A percentile compares a stretch with the other conserved stretches of the same genome.
Conservation (phyloP, 2,888 invertebrate species). For the Tenthredo mesomela region DNA sequence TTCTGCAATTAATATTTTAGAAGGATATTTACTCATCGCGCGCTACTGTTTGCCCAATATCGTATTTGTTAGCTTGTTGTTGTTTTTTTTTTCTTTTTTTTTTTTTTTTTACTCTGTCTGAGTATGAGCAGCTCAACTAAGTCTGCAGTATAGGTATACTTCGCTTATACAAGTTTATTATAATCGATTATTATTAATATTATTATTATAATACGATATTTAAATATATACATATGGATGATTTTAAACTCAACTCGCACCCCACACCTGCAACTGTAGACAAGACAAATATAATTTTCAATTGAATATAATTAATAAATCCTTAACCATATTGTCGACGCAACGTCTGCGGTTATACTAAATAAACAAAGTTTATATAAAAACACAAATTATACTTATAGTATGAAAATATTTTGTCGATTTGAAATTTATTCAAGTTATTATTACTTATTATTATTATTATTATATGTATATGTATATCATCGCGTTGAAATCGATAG, state of each 20-base stretch:
- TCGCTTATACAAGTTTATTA: neutral
- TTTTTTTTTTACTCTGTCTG: neutral
- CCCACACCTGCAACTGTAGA: no score
- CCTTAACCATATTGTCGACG: neutral
- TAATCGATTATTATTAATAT: neutral
- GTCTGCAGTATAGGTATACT: neutral
- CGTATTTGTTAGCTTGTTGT: neutral
- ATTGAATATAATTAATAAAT: conserved; percentile 3
- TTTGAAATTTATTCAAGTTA: neutral
- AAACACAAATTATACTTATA: neutral
- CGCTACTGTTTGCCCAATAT: neutral
- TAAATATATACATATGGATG: neutral
- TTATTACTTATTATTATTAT: no score
- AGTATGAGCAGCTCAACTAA: neutral
- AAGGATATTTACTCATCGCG: neutral
- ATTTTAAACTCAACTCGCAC: neutral
- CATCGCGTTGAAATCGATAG: neutral
- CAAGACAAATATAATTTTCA: neutral
- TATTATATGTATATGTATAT: no score
- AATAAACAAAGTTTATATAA: neutral
- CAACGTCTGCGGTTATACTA: neutral
- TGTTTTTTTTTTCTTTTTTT: neutral
- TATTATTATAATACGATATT: neutral
- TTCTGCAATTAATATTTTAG: neutral
- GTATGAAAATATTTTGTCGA: neutral